These are phyloP conservation scores for Stratiomys singularior DNA, from an alignment of 2,888 invertebrate genomes.

Conservation along the genomic window DNA sequence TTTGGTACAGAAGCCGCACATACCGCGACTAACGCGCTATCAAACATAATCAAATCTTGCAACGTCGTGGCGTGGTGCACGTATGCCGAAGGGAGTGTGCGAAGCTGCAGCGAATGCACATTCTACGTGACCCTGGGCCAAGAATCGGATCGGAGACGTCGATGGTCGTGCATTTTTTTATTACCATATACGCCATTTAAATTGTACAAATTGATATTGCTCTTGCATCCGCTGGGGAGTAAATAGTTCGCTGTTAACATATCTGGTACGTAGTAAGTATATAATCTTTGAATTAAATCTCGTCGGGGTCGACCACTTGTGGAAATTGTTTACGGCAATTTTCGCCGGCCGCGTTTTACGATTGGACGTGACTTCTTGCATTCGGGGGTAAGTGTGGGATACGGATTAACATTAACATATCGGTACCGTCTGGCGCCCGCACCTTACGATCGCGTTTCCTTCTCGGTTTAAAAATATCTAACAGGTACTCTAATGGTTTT, in stretches of 20 bases:
- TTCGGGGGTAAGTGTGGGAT: not conserved
- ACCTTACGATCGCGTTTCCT: no score
- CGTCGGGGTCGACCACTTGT: not conserved
- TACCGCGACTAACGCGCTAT: not conserved
- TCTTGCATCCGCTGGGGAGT: not conserved
- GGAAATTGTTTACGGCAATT: not conserved
- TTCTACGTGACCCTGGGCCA: not conserved
- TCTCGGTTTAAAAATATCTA: no score
- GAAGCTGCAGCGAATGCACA: not conserved
- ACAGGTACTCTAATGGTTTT: no score
- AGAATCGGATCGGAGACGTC: not conserved
- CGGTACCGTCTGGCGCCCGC: no score
- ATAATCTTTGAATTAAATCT: not conserved
- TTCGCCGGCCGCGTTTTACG: not conserved
- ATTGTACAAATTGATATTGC: not conserved
- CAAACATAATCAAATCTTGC: not conserved
- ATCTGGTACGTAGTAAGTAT: not conserved
- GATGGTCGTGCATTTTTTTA: not conserved
- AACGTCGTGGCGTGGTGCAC: not conserved
- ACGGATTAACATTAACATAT: no score
- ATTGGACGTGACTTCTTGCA: conserved; percentile 7
- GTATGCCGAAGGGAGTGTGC: not conserved
- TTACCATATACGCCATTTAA: not conserved
- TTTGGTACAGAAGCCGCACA: not conserved
- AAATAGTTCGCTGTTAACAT: not conserved